Evolutionary conservation across 2,888 invertebrate species (phyloP), one percentile per base, ranked within the genome.

Genomic region (Orthosia incerta): DNA sequence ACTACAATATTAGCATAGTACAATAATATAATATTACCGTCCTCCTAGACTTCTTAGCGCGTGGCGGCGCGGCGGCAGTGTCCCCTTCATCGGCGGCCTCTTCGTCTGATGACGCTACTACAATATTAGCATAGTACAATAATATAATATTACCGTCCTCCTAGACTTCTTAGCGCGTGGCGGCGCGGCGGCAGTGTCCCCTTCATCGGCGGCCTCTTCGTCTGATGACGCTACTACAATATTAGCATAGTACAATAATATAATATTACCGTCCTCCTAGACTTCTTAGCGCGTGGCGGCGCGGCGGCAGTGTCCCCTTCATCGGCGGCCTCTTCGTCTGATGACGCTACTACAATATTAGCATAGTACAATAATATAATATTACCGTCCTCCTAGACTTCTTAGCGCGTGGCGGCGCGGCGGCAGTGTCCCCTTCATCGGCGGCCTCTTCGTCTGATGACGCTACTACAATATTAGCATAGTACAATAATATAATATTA

Each of bases 221-320:
- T 94, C 97, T 0, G 95, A 96, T 0, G 97, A 97, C 67, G 96
- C 96, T n/a, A n/a, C n/a, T n/a, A n/a, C n/a, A n/a, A n/a, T n/a
- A n/a, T n/a, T 39, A 39, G 39, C 39, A 39, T 39, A 39, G 39
- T 39, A 39, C 39, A 39, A 55, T 26, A 15, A 7, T n/a, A 5
- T 59, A 15, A 11, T 59, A 87, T 88, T 84, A 96, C 96, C 87
- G 93, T 94, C 86, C 90, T 92, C 86, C 95, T 93, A 1, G 94
- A 91, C 56, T 94, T 93, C 93, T 96, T 97, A 53, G 93, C 81
- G 13, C 87, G 86, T 0, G 95, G 95, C 67, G 88, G 90, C 57
- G 26, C 26, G 3, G 26, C 26, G 26, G 26, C n/a, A n/a, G n/a
- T n/a, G n/a, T 90, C 93, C 76, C 85, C 39, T 80, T 90, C 92